A percentile compares a stretch with the other conserved stretches of the same genome.
These are phyloP conservation scores for Apocrypta bakeri DNA, from an alignment of 1,140 invertebrate genomes.

Conservation along the genomic window DNA sequence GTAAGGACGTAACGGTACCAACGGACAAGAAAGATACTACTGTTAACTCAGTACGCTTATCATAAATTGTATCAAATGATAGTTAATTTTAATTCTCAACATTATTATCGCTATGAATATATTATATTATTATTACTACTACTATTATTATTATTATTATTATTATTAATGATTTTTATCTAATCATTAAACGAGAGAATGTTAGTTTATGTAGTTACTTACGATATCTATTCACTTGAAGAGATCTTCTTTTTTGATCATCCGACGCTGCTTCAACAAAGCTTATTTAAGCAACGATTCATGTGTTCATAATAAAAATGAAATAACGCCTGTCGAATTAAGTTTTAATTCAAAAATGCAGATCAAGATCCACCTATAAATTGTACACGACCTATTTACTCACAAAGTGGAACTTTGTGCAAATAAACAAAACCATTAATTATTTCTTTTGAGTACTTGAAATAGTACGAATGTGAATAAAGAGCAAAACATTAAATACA, in stretches of 20 bases:
- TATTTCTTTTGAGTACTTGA: conserved; percentile 8
- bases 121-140: conserved; percentile 51
- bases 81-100: conserved; percentile 62
- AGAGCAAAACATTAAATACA: neutral
- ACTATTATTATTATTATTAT: conserved; percentile 50
- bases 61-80: conserved; percentile 51
- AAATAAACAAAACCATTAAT: conserved; percentile 37
- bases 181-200: conserved; percentile 58
- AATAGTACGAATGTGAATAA: neutral
- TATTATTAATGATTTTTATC: conserved; percentile 48
- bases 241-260: conserved; percentile 47
- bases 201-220: conserved; percentile 67
- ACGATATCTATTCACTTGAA: conserved; percentile 54
- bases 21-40: conserved; percentile 52
- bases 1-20: conserved; percentile 55
- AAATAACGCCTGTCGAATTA: conserved; percentile 43
- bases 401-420: conserved; percentile 41
- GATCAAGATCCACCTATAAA: conserved; percentile 39
- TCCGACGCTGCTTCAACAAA: conserved; percentile 38
- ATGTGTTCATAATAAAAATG: conserved; percentile 48
- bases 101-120: conserved; percentile 64
- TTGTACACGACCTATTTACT: conserved; percentile 35
- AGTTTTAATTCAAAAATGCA: conserved; percentile 47
- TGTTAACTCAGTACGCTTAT: conserved; percentile 60
- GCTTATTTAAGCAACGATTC: conserved; percentile 41